Evolutionary conservation across 2,113 vertebrate genomes (phyloP).

Genomic region (Prunella himalayana): DNA sequence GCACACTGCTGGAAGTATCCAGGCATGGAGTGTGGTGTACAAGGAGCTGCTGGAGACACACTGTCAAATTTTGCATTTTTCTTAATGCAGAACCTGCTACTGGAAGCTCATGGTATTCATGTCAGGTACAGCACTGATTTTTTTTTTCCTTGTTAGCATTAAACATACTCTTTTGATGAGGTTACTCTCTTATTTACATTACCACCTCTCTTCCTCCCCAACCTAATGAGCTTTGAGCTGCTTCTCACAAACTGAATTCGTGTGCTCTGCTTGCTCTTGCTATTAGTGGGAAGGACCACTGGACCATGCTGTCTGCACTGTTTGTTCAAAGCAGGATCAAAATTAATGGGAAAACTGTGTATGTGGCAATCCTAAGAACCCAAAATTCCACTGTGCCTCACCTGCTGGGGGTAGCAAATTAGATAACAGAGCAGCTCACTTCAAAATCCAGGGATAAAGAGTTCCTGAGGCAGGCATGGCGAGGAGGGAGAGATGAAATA

Average conservation of each 20-base stretch:
- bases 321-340: neutral
- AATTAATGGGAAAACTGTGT: neutral
- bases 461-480: neutral
- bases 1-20: neutral
- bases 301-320: neutral
- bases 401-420: neutral
- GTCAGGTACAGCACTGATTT: neutral
- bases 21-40: accelerated
- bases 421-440: neutral
- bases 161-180: neutral
- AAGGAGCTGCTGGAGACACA: neutral
- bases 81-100: neutral
- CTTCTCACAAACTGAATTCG: neutral
- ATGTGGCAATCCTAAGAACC: neutral
- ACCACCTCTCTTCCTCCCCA: neutral
- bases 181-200: neutral
- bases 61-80: neutral
- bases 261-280: neutral
- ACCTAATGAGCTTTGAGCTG: neutral
- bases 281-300: neutral
- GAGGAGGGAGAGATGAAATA: neutral
- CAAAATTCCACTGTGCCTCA: neutral
- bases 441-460: neutral
- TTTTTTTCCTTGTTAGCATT: neutral
- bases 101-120: neutral